These are phyloP conservation scores for Baccha elongata DNA, from an alignment of 2,888 invertebrate species.

Conservation along the genomic window DNA sequence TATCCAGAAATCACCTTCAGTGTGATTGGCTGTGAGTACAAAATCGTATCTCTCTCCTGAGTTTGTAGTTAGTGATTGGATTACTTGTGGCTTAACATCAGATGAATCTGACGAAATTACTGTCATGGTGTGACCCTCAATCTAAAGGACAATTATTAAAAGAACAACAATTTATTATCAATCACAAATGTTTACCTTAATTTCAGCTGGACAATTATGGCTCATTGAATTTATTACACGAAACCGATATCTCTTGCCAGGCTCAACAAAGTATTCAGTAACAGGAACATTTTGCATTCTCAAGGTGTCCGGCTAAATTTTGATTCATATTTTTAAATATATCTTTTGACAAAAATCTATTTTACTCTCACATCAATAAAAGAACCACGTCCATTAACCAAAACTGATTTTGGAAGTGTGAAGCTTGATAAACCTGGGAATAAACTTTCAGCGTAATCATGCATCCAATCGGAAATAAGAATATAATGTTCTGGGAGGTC, in stretches of 20 bases:
- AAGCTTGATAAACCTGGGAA: constrained; percentile 75
- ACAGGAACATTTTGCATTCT: constrained; percentile 70
- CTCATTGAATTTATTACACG: constrained; percentile 79
- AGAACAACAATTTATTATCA: not conserved
- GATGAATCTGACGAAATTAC: constrained; percentile 80
- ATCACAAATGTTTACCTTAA: constrained; percentile 77
- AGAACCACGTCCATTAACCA: constrained; percentile 78
- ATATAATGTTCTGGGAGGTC: constrained; percentile 88
- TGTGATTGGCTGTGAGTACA: constrained; percentile 81
- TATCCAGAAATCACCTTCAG: constrained; percentile 77
- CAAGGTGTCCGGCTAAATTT: not conserved
- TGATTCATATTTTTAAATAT: no score
- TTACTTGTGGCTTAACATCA: constrained; percentile 75
- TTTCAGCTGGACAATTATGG: constrained; percentile 78
- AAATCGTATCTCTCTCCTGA: constrained; percentile 84
- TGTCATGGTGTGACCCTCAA: constrained; percentile 78
- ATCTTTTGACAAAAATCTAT: no score
- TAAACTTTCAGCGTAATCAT: constrained; percentile 83
- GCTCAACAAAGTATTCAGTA: constrained; percentile 75
- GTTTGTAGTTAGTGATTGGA: constrained; percentile 77
- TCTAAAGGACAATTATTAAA: constrained; percentile 51
- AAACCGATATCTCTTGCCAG: constrained; percentile 79
- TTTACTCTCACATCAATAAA: constrained; percentile 74
- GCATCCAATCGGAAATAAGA: constrained; percentile 90
- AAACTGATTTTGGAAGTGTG: constrained; percentile 75